Evolutionary conservation across 1,140 invertebrate species (phyloP).

Genomic region (Caenorhabditis tropicalis): DNA sequence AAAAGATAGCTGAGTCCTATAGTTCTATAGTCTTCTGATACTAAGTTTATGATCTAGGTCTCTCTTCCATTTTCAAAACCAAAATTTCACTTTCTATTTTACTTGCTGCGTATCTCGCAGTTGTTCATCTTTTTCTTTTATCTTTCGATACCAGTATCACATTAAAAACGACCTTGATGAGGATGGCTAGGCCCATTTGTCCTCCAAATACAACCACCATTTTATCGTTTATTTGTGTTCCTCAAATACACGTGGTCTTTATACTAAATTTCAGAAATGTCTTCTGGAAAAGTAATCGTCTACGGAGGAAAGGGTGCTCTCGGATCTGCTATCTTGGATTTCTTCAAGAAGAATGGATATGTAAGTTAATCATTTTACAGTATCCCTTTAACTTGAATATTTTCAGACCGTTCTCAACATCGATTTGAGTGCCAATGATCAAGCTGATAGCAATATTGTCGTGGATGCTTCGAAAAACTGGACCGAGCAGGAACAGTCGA

Average conservation of each 20-base stretch:
- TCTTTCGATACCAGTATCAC: constrained; percentile 34
- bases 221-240: not conserved
- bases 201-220: not conserved
- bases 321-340: constrained; percentile 83
- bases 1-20: not conserved
- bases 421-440: constrained; percentile 86
- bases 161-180: constrained; percentile 31
- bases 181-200: not conserved
- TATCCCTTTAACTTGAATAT: not conserved
- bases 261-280: constrained; percentile 50
- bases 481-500: constrained; percentile 78
- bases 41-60: no score
- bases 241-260: not conserved
- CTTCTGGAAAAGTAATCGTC: constrained; percentile 63
- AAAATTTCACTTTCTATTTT: not conserved
- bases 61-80: no score
- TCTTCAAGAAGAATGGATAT: constrained; percentile 88
- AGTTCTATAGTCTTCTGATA: not conserved
- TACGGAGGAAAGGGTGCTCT: constrained; percentile 89
- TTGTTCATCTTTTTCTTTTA: not conserved
- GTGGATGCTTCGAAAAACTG: constrained; percentile 75
- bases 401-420: constrained; percentile 91
- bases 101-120: not conserved
- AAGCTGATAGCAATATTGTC: constrained; percentile 87
- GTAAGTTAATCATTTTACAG: constrained; percentile 58